Base-by-base conservation (phyloP, 2,888 invertebrate genomes). In the Noctua janthina region DNA sequence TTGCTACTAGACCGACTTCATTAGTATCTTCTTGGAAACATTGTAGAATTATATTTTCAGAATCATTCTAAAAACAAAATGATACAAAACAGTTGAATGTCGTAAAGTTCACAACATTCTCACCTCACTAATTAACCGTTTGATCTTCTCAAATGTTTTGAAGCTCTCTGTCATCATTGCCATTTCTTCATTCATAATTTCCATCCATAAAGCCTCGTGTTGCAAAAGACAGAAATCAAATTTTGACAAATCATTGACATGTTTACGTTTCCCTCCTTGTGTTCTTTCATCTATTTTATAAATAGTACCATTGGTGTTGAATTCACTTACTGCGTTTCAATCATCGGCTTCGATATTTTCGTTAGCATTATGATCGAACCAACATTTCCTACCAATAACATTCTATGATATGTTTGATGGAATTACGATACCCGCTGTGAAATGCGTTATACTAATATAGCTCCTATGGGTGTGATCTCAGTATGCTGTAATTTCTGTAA, bases 391-490 rank as follows among this genome's bases (percentile, higher is more conserved):
- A 92, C 91, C 91, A 93, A 92, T 92, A 92, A 92, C 90, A 91
- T 87, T 88, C 90, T 90, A 90, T 91, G 92, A 91, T 92, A 89
- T 90, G 89, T 89, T 90, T 92, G 92, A 93, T 91, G 88, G 92
- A 93, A 94, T 94, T 94, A 94, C 91, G 93, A 92, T 91, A 90
- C 94, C 93, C 86, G 91, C 91, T 92, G 94, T 93, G 94, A 92
- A 93, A 94, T 92, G 90, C 91, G 91, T 93, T 93, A 91, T 91
- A 91, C 89, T 88, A 93, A 93, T 91, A 93, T 91, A 92, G 88
- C 93, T 93, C 92, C 93, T 93, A 90, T 91, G 93, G 93, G 94
- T 91, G 93, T 93, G 94, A 93, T 94, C 93, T 92, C 92, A 91
- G 91, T 92, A 85, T 91, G 89, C 72, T 78, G 87, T 89, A 89